Conservation (phyloP, 1,140 invertebrate genomes). For the Schlechtendalia chinensis region DNA sequence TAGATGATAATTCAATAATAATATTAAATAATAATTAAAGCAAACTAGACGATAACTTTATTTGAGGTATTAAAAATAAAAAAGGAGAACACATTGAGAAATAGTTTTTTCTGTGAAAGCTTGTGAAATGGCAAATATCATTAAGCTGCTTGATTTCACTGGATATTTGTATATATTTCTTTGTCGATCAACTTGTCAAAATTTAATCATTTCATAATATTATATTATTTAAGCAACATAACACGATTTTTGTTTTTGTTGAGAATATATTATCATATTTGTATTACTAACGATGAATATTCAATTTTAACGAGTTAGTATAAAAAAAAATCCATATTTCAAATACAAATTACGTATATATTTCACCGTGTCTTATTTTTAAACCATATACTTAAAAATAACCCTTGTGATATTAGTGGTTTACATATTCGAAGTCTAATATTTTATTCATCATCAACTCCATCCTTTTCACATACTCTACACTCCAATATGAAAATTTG, state of each 20-base stretch:
- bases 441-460: background rate
- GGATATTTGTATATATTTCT: background rate
- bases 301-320: constrained; percentile 26
- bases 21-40: too few relatives aligned
- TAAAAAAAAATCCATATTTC: background rate
- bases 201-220: constrained; percentile 13
- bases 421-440: background rate
- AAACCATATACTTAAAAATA: background rate
- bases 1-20: too few relatives aligned
- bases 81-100: background rate
- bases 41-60: too few relatives aligned
- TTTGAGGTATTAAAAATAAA: too few relatives aligned
- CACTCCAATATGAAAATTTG: background rate
- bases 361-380: constrained; percentile 2
- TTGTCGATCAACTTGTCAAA: background rate
- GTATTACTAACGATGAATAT: constrained; percentile 4
- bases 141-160: background rate
- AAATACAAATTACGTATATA: background rate
- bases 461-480: background rate
- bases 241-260: constrained; percentile 11
- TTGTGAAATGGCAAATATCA: background rate
- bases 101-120: background rate
- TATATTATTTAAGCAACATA: background rate
- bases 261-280: constrained; percentile 27
- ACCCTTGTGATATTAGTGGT: background rate